These are phyloP conservation scores for Steinernema scapterisci DNA, from an alignment of 2,888 invertebrate genomes.

Conservation along the genomic window DNA sequence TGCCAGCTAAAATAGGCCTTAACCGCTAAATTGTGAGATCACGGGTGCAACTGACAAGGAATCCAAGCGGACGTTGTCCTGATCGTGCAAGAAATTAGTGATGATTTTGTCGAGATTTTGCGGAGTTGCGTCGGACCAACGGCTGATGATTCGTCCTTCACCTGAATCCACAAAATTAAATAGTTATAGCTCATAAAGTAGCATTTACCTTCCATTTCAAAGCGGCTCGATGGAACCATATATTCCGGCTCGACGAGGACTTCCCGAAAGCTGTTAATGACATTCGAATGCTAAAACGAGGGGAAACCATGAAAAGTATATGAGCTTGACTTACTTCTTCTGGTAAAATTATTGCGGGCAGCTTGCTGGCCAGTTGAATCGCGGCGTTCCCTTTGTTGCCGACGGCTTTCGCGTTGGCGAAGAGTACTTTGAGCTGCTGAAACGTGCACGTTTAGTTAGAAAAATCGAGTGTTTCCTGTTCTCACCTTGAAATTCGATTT, in stretches of 20 bases:
- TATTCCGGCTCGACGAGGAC: neutral
- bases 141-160: neutral
- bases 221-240: neutral
- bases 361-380: neutral
- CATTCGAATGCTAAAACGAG: neutral
- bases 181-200: neutral
- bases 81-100: conserved; percentile 11
- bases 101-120: conserved; percentile 18
- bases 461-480: neutral
- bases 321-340: neutral
- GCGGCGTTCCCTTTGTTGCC: conserved; percentile 5
- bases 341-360: neutral
- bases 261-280: neutral
- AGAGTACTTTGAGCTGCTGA: conserved; percentile 10
- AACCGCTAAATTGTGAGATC: neutral
- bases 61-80: neutral
- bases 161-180: neutral
- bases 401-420: neutral
- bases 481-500: conserved; percentile 19
- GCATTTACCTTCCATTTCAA: neutral
- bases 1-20: neutral
- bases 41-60: neutral
- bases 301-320: neutral
- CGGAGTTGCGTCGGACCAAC: conserved; percentile 18
- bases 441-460: neutral